These are phyloP conservation scores for Drosophila pseudotalamancana DNA, from an alignment of 2,888 invertebrate genomes.

Conservation along the genomic window DNA sequence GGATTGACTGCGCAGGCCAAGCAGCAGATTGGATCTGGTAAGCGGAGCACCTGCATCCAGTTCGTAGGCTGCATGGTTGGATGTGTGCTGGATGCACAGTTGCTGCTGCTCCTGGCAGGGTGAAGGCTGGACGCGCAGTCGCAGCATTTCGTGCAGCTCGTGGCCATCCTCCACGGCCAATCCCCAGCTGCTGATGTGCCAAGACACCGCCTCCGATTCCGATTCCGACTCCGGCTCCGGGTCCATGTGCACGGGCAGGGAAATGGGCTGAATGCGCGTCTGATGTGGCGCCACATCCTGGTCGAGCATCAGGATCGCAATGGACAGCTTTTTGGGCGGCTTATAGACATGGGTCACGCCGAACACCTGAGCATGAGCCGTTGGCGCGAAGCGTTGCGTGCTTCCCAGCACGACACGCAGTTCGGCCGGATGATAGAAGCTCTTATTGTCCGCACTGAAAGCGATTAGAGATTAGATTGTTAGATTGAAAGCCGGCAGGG, in stretches of 20 bases:
- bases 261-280: slow-evolving; percentile 66
- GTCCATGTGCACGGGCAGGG: slow-evolving; percentile 38
- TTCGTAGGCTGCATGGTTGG: not conserved
- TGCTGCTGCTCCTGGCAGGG: slow-evolving; percentile 15
- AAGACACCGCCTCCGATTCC: not conserved
- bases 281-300: slow-evolving; percentile 69
- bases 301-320: slow-evolving; percentile 80
- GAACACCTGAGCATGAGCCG: slow-evolving; percentile 52
- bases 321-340: slow-evolving; percentile 56
- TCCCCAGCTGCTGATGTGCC: slow-evolving; percentile 63
- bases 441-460: slow-evolving; percentile 33
- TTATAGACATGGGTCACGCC: slow-evolving; percentile 78
- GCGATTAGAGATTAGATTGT: too few species aligned
- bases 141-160: slow-evolving; percentile 53
- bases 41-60: slow-evolving; percentile 64
- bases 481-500: not conserved
- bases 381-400: slow-evolving; percentile 62
- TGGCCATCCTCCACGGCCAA: slow-evolving; percentile 19
- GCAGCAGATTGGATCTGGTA: slow-evolving; percentile 41
- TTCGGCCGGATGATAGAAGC: slow-evolving; percentile 78
- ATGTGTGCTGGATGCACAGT: slow-evolving; percentile 32
- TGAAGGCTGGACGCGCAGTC: slow-evolving; percentile 16
- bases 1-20: slow-evolving; percentile 42
- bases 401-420: slow-evolving; percentile 76
- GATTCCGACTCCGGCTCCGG: not conserved